Evolutionary conservation across 2,797 vertebrate species (phyloP), one percentile per base, ranked within the genome.

Genomic region (Moxostoma hubbsi): DNA sequence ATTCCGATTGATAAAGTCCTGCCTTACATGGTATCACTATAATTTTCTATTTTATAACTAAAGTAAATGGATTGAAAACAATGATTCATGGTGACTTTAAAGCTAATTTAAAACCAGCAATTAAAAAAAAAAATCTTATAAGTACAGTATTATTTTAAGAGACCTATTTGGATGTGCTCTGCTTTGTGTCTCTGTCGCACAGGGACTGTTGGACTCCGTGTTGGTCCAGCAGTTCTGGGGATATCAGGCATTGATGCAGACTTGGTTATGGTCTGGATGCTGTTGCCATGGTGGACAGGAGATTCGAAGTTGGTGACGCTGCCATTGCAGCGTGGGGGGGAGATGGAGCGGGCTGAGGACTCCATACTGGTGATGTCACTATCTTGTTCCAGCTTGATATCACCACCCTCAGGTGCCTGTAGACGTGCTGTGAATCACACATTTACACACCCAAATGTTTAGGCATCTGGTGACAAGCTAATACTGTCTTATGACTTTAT

Each of bases 201-300:
- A 0, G 92, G 91, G 61, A 87, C 83, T 0, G 93, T 79, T 1
- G 94, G 91, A 84, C 90, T 93, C 47, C 89, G 87, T 68, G 83
- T 84, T 0, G 86, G 0, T 0, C 85, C 90, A 2, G 88, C 81
- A 2, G 83, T 82, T 82, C 91, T 87, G 49, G 83, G 90, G 43
- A 92, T 79, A 2, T 94, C 93, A 0, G 83, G 0, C 13, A 91
- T 90, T 0, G 94, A 91, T 0, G 92, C 91, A 0, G 95, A 94
- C 54, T 94, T 95, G 55, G 91, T 83, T 80, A 96, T 92, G 0
- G 95, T 96, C 84, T 89, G 94, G 80, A 96, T 94, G 85, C 92
- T 93, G 85, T 91, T 95, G 82, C 92, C 89, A 59, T 84, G 92
- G 53, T 75, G 90, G 73, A 84, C 75, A 0, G 94, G 92, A 1